Base-by-base conservation (phyloP, 1,140 invertebrate species). In the Leptinotarsa undecemlineata region DNA sequence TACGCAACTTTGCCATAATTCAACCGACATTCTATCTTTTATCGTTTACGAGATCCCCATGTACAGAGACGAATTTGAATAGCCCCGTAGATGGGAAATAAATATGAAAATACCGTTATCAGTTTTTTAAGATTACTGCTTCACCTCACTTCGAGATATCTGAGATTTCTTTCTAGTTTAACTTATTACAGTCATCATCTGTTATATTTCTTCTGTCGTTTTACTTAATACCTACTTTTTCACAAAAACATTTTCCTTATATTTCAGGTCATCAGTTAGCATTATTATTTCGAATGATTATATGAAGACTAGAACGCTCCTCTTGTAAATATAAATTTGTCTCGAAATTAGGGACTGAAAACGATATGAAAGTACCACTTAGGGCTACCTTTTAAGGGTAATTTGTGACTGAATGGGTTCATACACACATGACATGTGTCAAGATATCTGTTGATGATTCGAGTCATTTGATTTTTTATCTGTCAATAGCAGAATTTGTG, bases 321-420 rank as follows among this genome's bases (percentile, higher is more conserved):
- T 42, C 33, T 42, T 42, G 33, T 3, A 57, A 17, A 5, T 17
- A 57, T n/a, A 57, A 57, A 57, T 57, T 57, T 42, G 33, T 17
- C n/a, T 57, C 51, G 15, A 14, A 19, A 57, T 57, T 57, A 42
- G 51, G 51, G 51, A 57, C n/a, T 57, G 51, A 57, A 57, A 57
- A 19, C 51, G 51, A 57, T n/a, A 57, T 57, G 51, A 57, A 57
- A 57, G 51, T 57, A 57, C 51, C 51, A 57, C 51, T 57, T 57
- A 19, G 51, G 8, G 8, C 8, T 57, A 57, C 51, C 51, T 57
- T 57, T 57, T 57, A n/a, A 57, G 51, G 51, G 51, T 57, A 57
- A 57, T 57, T 57, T 57, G 51, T 57, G 0, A 57, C 15, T 57
- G 6, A 17, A 57, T 57, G 33, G 33, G 33, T 42, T 42, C 33